Conservation (phyloP, 2,888 invertebrate genomes). For the Eupeodes luniger region DNA sequence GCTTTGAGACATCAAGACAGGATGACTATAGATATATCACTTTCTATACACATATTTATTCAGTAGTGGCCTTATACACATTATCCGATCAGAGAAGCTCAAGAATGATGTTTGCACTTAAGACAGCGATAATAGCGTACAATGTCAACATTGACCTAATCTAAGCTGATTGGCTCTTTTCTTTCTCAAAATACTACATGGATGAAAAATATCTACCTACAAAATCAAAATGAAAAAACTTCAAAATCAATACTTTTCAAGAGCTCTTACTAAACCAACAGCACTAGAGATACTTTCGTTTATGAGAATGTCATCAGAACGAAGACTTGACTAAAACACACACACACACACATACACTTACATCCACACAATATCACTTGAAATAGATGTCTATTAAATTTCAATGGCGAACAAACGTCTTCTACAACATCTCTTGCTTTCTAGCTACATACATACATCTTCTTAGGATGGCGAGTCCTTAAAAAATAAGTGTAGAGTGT, state of each 20-base stretch:
- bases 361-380: background rate
- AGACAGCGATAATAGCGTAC: conserved; percentile 53
- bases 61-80: conserved; percentile 69
- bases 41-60: conserved; percentile 50
- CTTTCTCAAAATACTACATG: background rate
- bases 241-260: conserved; percentile 70
- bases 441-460: background rate
- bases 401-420: conserved; percentile 1
- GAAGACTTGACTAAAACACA: conserved; percentile 12
- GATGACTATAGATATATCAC: conserved; percentile 26
- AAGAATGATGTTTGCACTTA: conserved; percentile 56
- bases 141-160: conserved; percentile 72
- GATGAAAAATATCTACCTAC: too few relatives aligned
- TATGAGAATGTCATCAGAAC: conserved; percentile 18
- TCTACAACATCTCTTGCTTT: background rate
- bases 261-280: conserved; percentile 27
- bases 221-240: conserved; percentile 2
- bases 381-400: conserved; percentile 38
- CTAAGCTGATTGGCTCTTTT: conserved; percentile 68
- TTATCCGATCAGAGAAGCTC: conserved; percentile 65
- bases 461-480: conserved; percentile 18
- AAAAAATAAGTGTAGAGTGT: conserved; percentile 52
- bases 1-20: conserved; percentile 20
- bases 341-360: conserved; percentile 3
- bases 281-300: conserved; percentile 13